phyloP scores from a whole-genome alignment of 1,140 invertebrate genomes.

The Neuroterus valhalla region DNA sequence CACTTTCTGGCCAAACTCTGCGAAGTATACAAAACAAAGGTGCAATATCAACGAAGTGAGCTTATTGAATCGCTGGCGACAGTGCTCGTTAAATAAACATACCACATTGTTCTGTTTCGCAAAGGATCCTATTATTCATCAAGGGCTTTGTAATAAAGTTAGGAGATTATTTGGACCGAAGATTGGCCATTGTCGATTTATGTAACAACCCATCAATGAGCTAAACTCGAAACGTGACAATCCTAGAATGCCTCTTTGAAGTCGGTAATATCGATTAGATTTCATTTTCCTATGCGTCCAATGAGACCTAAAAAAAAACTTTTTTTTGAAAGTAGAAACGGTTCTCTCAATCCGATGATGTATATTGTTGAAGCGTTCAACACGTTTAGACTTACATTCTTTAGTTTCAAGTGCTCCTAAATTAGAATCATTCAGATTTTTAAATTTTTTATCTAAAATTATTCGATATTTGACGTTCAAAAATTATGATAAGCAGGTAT shows the following conservation, averaged over 20 bases:
- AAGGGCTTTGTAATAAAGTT: neutral
- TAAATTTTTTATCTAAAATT: no score
- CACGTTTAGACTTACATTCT: no score
- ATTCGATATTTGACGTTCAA: no score
- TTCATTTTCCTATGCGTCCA: neutral
- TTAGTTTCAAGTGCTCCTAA: no score
- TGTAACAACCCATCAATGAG: neutral
- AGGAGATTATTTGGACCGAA: constrained; percentile 21
- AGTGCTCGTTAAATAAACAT: constrained; percentile 44
- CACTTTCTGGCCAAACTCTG: no score
- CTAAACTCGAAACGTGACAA: constrained; percentile 2
- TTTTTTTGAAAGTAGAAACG: no score
- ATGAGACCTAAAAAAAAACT: no score
- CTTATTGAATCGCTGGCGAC: constrained; percentile 42
- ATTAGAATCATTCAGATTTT: no score
- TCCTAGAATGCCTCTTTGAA: constrained; percentile 3
- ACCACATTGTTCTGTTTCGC: constrained; percentile 45
- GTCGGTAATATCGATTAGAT: neutral
- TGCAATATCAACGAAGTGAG: no score
- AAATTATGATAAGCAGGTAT: no score
- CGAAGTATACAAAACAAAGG: neutral
- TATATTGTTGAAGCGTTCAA: no score
- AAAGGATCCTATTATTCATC: constrained; percentile 42
- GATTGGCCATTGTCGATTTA: constrained; percentile 20
- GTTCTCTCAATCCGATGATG: no score